Percentiles rank a stretch among this genome's conserved stretches.
phyloP scores from a whole-genome alignment of 1,140 invertebrate species.

The Micrasema longulum region DNA sequence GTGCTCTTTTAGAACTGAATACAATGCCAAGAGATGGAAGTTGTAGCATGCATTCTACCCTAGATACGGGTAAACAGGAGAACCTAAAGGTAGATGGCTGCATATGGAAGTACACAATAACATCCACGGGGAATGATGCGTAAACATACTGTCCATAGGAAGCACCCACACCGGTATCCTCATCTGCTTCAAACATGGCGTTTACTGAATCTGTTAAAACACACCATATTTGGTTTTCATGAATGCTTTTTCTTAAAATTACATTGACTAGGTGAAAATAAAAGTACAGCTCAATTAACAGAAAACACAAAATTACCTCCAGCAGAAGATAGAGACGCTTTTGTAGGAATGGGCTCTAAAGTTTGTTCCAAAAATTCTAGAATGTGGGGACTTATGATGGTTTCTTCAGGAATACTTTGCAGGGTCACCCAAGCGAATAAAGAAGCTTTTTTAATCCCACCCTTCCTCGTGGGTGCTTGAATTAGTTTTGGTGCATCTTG shows the following conservation, averaged over 20 bases:
- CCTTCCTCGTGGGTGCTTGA: slow-evolving; percentile 64
- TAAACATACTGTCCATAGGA: slow-evolving; percentile 84
- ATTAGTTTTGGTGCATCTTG: slow-evolving; percentile 56
- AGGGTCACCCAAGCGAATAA: slow-evolving; percentile 96
- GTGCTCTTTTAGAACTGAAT: slow-evolving; percentile 90
- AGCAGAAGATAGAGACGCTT: slow-evolving; percentile 66
- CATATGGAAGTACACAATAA: slow-evolving; percentile 98
- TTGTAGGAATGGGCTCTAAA: slow-evolving; percentile 90
- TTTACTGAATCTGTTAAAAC: slow-evolving; percentile 56
- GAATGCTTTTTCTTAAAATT: no score
- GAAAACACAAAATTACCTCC: slow-evolving; percentile 52
- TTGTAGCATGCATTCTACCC: slow-evolving; percentile 96
- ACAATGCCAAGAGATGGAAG: slow-evolving; percentile 95
- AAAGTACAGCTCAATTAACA: no score
- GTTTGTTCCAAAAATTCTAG: slow-evolving; percentile 95
- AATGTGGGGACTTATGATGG: slow-evolving; percentile 94
- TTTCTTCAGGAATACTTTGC: slow-evolving; percentile 96
- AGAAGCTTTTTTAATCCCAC: slow-evolving; percentile 88
- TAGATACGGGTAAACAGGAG: slow-evolving; percentile 93
- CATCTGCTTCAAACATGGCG: slow-evolving; percentile 48
- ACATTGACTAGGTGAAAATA: no score
- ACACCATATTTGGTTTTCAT: no score
- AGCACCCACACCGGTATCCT: slow-evolving; percentile 64
- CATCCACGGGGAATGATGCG: slow-evolving; percentile 97
- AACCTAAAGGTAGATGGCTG: slow-evolving; percentile 96